phyloP scores from a whole-genome alignment of 2,888 invertebrate species.

The Megalurothrips usitatus region DNA sequence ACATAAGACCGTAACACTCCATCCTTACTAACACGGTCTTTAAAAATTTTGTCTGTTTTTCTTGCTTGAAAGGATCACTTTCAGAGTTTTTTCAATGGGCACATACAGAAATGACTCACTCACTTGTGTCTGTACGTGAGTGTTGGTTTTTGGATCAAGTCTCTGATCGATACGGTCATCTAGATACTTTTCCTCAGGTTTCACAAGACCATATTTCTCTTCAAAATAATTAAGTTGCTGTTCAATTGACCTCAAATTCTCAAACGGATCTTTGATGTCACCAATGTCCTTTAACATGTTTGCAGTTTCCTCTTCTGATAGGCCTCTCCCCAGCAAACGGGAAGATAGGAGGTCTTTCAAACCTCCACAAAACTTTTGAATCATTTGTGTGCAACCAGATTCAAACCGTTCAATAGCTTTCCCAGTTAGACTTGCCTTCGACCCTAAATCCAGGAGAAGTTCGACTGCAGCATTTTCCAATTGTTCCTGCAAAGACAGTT shows the following conservation, averaged over 20 bases:
- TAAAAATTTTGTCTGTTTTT: neutral
- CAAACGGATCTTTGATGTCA: neutral
- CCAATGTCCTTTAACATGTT: neutral
- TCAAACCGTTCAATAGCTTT: neutral
- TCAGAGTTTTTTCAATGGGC: neutral
- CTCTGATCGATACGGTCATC: neutral
- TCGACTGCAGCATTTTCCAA: neutral
- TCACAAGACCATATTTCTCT: neutral
- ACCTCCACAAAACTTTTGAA: neutral
- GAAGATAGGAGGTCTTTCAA: neutral
- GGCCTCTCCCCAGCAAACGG: neutral
- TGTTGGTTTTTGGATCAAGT: neutral
- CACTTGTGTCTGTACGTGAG: neutral
- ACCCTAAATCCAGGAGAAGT: neutral
- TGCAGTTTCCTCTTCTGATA: neutral
- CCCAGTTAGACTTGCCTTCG: neutral
- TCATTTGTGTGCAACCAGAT: neutral
- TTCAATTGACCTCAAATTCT: neutral
- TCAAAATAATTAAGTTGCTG: neutral
- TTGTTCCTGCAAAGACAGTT: neutral
- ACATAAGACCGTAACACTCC: neutral
- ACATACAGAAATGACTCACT: neutral
- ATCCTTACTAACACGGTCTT: neutral
- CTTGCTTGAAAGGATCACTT: neutral
- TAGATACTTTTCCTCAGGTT: neutral